These are phyloP conservation scores for Chroicocephalus ridibundus DNA, from an alignment of 2,113 vertebrate genomes.

Conservation along the genomic window DNA sequence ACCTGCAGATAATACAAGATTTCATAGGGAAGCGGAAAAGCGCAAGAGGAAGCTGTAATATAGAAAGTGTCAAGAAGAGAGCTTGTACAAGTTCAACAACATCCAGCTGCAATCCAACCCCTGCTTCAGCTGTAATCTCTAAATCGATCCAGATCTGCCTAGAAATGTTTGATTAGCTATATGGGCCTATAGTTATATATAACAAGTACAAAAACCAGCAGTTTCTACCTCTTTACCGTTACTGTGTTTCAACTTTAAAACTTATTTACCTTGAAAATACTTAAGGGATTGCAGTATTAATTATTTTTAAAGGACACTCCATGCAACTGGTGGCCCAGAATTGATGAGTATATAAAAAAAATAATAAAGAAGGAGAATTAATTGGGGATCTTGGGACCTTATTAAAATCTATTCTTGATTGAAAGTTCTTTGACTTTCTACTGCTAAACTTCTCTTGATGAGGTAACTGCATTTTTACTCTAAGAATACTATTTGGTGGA, in stretches of 20 bases:
- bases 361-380: slow-evolving; percentile 46
- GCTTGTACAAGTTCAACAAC: slow-evolving; percentile 50
- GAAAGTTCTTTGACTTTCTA: slow-evolving; percentile 43
- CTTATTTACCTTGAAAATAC: slow-evolving; percentile 59
- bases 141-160: slow-evolving; percentile 8
- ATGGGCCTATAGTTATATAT: neutral
- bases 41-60: slow-evolving; percentile 41
- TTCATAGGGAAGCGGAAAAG: slow-evolving; percentile 33
- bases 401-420: slow-evolving; percentile 61
- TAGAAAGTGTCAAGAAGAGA: slow-evolving; percentile 35
- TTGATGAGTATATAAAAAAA: slow-evolving; percentile 37
- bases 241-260: slow-evolving; percentile 13
- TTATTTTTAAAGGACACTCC: slow-evolving; percentile 58
- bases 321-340: slow-evolving; percentile 46
- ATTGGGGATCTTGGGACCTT: slow-evolving; percentile 64
- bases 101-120: slow-evolving; percentile 59
- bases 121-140: slow-evolving; percentile 44
- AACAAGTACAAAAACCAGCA: neutral
- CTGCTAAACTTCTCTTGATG: neutral
- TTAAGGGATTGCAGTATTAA: slow-evolving; percentile 55
- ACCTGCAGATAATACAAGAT: slow-evolving; percentile 54
- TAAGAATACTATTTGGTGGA: neutral
- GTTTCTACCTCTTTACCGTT: neutral
- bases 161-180: slow-evolving; percentile 25
- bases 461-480: neutral